Evolutionary conservation across 2,113 vertebrate species (phyloP).

Genomic region (Apteryx mantelli): DNA sequence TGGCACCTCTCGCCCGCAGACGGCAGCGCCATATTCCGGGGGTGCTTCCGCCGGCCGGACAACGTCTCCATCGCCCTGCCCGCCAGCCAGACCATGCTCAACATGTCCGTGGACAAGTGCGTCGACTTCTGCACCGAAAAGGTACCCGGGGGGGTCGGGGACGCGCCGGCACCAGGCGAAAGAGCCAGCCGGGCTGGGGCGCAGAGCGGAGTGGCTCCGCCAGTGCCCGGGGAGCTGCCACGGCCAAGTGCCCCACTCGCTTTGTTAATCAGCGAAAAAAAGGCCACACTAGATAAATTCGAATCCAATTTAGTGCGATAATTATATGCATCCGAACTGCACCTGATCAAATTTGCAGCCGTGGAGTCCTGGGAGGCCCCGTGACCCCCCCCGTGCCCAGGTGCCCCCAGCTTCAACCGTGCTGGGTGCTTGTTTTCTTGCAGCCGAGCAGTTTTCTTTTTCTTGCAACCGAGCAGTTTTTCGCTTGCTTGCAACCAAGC

Average conservation of each 20-base stretch:
- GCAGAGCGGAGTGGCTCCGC: no score
- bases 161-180: no score
- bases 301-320: neutral
- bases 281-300: fast-evolving
- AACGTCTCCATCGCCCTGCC: constrained; percentile 92
- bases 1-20: constrained; percentile 74
- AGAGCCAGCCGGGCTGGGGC: no score
- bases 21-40: constrained; percentile 94
- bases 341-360: neutral
- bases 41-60: constrained; percentile 89
- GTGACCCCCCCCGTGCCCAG: no score
- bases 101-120: constrained; percentile 93
- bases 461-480: no score
- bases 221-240: no score
- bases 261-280: neutral
- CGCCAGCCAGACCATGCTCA: constrained; percentile 78
- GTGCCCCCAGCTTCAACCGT: no score
- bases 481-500: no score
- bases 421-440: no score
- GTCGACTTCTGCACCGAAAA: constrained; percentile 95
- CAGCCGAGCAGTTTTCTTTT: no score
- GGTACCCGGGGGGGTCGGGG: constrained; percentile 64
- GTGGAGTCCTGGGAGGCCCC: no score
- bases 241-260: no score
- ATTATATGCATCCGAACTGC: fast-evolving